Evolutionary conservation across 2,797 vertebrate species (phyloP).

Genomic region (Chloroceryle inda): DNA sequence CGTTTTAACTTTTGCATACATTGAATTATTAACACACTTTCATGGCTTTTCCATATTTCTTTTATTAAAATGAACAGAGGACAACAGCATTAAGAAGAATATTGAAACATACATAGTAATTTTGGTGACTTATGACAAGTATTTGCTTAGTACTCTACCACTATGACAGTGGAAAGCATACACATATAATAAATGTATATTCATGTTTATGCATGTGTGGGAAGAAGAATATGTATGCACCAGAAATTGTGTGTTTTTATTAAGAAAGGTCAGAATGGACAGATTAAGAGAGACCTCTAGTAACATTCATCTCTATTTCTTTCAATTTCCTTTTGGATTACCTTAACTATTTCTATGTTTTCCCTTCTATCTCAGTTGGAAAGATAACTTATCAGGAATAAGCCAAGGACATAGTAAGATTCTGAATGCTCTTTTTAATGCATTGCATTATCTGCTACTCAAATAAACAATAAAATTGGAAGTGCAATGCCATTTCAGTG

Average conservation of each 20-base stretch:
- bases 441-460: neutral
- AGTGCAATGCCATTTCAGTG: neutral
- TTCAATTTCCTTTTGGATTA: slow-evolving; percentile 57
- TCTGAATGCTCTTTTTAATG: neutral
- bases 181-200: neutral
- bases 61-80: neutral
- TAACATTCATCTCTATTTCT: slow-evolving; percentile 38
- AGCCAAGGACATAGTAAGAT: neutral
- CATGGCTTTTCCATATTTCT: neutral
- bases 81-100: neutral
- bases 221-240: neutral
- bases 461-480: neutral
- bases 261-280: slow-evolving; percentile 19
- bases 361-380: slow-evolving; percentile 6
- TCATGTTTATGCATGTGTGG: neutral
- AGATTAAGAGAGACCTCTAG: neutral
- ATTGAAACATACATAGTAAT: neutral
- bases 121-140: neutral
- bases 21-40: neutral
- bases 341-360: slow-evolving; percentile 32
- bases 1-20: neutral
- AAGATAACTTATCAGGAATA: neutral
- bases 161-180: neutral
- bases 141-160: neutral
- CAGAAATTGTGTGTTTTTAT: slow-evolving; percentile 22